Evolutionary conservation across 1,140 invertebrate species (phyloP).

Genomic region (Drosophila lacertosa): DNA sequence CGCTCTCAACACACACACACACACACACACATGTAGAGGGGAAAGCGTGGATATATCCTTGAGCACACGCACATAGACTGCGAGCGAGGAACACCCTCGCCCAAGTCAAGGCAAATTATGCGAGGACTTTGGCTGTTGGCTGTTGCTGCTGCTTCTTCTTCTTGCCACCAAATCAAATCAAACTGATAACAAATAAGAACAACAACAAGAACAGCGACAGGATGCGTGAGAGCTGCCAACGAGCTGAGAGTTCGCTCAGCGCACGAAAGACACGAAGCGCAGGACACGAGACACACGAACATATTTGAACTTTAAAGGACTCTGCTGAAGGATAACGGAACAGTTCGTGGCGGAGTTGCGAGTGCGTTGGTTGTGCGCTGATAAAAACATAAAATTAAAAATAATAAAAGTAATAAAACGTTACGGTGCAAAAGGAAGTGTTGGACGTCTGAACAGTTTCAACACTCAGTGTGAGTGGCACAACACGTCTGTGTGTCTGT

Average conservation of each 20-base stretch:
- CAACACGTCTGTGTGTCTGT: slow-evolving; percentile 5
- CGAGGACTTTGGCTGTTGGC: slow-evolving; percentile 51
- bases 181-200: slow-evolving; percentile 67
- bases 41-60: slow-evolving; percentile 45
- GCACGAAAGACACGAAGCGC: slow-evolving; percentile 12
- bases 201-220: slow-evolving; percentile 19
- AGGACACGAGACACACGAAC: slow-evolving; percentile 15
- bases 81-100: slow-evolving; percentile 40
- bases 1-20: slow-evolving; percentile 24
- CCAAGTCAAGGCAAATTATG: slow-evolving; percentile 67
- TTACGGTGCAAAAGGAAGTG: not conserved
- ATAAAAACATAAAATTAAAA: slow-evolving; percentile 13
- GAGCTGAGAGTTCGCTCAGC: slow-evolving; percentile 9
- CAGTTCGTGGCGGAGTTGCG: slow-evolving; percentile 77
- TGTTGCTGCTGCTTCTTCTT: slow-evolving; percentile 18
- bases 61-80: slow-evolving; percentile 27
- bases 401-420: not conserved
- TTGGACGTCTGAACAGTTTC: slow-evolving; percentile 25
- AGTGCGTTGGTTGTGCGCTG: slow-evolving; percentile 70
- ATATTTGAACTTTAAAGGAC: slow-evolving; percentile 24
- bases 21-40: slow-evolving; percentile 13
- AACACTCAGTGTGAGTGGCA: slow-evolving; percentile 27
- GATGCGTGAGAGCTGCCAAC: slow-evolving; percentile 23
- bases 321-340: slow-evolving; percentile 48
- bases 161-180: slow-evolving; percentile 69